Evolutionary conservation across 92 coral and sea anemone species (phyloP).

Genomic region (Porites divaricata): DNA sequence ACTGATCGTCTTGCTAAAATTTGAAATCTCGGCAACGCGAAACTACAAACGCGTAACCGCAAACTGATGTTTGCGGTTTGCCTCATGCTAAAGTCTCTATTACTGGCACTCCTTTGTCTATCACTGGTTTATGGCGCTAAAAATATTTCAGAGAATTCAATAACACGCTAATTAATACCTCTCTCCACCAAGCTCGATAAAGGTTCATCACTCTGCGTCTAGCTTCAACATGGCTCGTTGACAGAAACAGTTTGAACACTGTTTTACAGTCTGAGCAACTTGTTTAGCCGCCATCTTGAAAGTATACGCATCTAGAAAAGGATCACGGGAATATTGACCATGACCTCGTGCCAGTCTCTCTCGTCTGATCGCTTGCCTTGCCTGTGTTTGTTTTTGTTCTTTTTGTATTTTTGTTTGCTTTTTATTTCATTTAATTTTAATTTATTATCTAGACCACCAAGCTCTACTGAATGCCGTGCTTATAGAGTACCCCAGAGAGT

Average conservation of each 20-base stretch:
- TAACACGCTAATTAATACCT: slow-evolving; percentile 61
- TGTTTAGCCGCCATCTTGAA: slow-evolving; percentile 97
- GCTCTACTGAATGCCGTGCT: too few species aligned
- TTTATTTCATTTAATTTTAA: too few species aligned
- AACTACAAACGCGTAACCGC: too few species aligned
- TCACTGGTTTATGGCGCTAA: not conserved
- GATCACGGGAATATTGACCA: slow-evolving; percentile 8
- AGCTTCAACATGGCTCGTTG: slow-evolving; percentile 97
- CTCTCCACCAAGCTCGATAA: slow-evolving; percentile 99
- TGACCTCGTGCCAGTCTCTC: slow-evolving; percentile 19
- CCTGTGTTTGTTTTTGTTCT: too few species aligned
- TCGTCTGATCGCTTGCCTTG: not conserved
- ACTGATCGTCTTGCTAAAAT: too few species aligned
- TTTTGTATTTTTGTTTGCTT: too few species aligned
- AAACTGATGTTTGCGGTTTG: too few species aligned
- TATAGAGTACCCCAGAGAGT: too few species aligned
- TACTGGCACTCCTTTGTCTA: too few species aligned
- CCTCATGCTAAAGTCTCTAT: too few species aligned
- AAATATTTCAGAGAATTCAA: not conserved
- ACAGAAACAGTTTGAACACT: slow-evolving; percentile 96
- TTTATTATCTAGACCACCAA: too few species aligned
- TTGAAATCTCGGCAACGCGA: too few species aligned
- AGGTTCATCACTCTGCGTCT: slow-evolving; percentile 93
- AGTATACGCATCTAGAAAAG: slow-evolving; percentile 3
- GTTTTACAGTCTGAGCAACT: slow-evolving; percentile 83